Evolutionary conservation across 1,140 invertebrate genomes (phyloP).

Genomic region (Carcinoscorpius rotundicauda): DNA sequence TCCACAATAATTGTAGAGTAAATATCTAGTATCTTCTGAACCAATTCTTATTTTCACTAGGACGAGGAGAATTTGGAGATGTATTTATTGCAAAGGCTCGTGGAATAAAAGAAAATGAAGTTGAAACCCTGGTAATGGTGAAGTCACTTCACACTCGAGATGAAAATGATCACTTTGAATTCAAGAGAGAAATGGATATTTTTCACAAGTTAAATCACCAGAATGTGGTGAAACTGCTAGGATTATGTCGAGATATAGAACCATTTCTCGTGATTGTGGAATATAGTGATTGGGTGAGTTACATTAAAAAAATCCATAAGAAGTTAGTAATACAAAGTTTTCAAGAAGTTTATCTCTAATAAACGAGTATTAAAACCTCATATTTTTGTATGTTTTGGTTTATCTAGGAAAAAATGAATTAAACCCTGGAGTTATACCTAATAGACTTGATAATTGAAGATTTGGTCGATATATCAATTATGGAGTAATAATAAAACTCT

Average conservation of each 20-base stretch:
- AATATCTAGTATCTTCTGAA: no score
- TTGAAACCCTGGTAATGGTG: conserved; percentile 47
- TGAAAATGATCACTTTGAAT: conserved; percentile 61
- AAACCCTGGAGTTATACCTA: no score
- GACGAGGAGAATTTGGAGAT: conserved; percentile 82
- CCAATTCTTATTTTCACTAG: conserved; percentile 29
- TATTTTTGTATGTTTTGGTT: no score
- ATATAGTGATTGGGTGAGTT: conserved; percentile 77
- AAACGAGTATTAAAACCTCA: no score
- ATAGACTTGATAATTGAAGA: no score
- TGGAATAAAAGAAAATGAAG: conserved; percentile 20
- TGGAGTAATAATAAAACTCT: no score
- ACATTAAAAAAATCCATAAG: no score
- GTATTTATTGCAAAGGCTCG: conserved; percentile 59
- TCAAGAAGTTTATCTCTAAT: no score
- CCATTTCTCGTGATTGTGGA: conserved; percentile 84
- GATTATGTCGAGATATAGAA: conserved; percentile 65
- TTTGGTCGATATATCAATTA: no score
- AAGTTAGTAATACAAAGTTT: no score
- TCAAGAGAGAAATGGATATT: conserved; percentile 73
- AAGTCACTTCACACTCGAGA: conserved; percentile 64
- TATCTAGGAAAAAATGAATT: no score
- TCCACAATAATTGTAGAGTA: no score
- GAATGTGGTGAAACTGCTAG: conserved; percentile 61
- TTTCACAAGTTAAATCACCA: conserved; percentile 65